Evolutionary conservation across 2,113 vertebrate species (phyloP), one percentile per base, ranked within the genome.

Genomic region (Hemichromis elongatus): DNA sequence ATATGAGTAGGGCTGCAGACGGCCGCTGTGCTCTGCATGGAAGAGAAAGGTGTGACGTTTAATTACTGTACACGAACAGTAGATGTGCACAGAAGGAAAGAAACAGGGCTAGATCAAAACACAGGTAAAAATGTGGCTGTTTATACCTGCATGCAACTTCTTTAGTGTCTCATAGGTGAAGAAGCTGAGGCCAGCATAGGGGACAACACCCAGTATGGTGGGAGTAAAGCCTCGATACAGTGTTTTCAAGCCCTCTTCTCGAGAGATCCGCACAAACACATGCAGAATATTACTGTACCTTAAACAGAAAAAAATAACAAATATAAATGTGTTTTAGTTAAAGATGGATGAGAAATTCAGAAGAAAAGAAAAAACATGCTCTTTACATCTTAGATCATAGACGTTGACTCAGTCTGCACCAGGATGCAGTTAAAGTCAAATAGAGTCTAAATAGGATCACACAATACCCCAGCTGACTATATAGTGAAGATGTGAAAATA

Each of bases 231-330:
- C 99, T 2, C 97, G 96, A 85, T 98, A 99, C 26, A 99, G 47
- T 0, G 98, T 98, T 93, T 96, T 97, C 89, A 98, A 40, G 1
- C 99, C 99, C 70, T 99, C 99, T 79, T 99, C 98, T 4, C 95
- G 96, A 4, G 98, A 98, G 88, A 99, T 99, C 1, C 98, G 97
- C 56, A 97, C 96, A 91, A 99, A 99, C 24, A 99, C 98, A 0
- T 99, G 97, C 26, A 98, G 88, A 45, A 99, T 99, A 90, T 97
- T 99, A 93, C 98, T 97, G 94, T 99, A 99, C 98, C 99, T 99
- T 85, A 33, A 53, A 83, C 30, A 86, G 9, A 21, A 21, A 45
- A 19, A 47, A 2, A 53, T 7, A 53, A 8, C 37, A 37, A 37
- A 50, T 16, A 6, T 52, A 37, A 37, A 28, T 33, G 40, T 35